Base-by-base conservation (phyloP, 1,140 invertebrate genomes). In the Drosophila auraria region DNA sequence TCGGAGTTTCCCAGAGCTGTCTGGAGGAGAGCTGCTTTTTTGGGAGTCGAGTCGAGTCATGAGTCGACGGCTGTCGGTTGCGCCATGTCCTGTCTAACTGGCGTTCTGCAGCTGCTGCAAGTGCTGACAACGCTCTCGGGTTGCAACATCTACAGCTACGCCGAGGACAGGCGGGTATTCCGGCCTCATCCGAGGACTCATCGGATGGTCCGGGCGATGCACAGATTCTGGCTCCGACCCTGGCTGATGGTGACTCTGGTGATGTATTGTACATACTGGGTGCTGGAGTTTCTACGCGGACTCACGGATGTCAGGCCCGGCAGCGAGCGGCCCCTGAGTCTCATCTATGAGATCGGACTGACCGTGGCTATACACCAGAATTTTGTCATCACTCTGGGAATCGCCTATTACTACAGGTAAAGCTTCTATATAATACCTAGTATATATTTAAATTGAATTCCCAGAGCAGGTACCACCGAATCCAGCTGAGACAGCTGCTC, bases 41-140 rank as follows among this genome's bases (percentile, higher is more conserved):
- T 23, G 11, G 45, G 23, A n/a, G 15, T 33, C n/a, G 27, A 25
- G 17, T 25, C 23, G 38, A 72, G 69, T 79, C 66, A 86, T 33
- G 51, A 54, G 51, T 20, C 15, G 50, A 27, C 38, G 40, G 14
- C 40, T 7, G 40, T 42, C 40, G 40, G 82, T 84, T 61, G 56
- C 59, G 49, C 49, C 50, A 86, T 87, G 83, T 82, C 79, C 59
- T 63, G 45, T 60, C 59, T 87, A 71, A 76, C 75, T 68, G 60
- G 45, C 51, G 15, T 75, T 45, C 17, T 87, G 44, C 69, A 73
- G 40, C 45, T 79, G 23, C 53, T 87, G 62, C 75, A 51, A 27
- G 7, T 69, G 40, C n/a, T 87, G 56, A 42, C 70, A 60, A 65
- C 66, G 38, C 38, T 82, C 12, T 51, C 62, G 17, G 83, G 83